A percentile compares a stretch with the other conserved stretches of the same genome.
Evolutionary conservation across 1,140 invertebrate species (phyloP).

Genomic region (Cryptotermes secundus): DNA sequence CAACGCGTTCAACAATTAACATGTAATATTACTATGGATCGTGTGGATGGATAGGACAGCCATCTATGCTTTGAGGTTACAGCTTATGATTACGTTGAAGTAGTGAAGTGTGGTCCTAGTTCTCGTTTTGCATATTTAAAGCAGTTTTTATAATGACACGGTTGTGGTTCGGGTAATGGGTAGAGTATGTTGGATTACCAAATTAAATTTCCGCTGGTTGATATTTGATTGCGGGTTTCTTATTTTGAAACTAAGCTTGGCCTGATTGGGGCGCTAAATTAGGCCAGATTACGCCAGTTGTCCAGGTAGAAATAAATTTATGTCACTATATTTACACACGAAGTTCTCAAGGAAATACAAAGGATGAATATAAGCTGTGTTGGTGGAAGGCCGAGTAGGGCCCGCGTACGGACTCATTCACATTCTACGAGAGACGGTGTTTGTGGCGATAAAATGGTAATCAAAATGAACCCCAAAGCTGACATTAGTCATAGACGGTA

Average conservation of each 20-base stretch:
- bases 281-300: neutral
- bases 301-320: neutral
- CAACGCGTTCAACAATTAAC: no score
- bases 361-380: neutral
- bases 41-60: no score
- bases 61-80: no score
- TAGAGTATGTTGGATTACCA: neutral
- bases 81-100: neutral
- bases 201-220: no score
- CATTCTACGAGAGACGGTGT: neutral
- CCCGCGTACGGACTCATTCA: neutral
- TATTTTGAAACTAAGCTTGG: neutral
- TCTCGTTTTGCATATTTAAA: neutral
- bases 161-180: neutral
- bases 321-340: neutral
- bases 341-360: neutral
- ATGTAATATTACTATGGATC: no score
- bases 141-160: neutral
- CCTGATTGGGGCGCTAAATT: neutral
- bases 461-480: neutral
- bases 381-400: neutral
- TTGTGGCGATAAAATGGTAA: neutral
- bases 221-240: neutral
- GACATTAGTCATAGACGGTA: neutral
- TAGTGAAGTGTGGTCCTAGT: neutral